Evolutionary conservation across 2,113 vertebrate species (phyloP), one percentile per base, ranked within the genome.

Genomic region (Hippocampus zosterae): DNA sequence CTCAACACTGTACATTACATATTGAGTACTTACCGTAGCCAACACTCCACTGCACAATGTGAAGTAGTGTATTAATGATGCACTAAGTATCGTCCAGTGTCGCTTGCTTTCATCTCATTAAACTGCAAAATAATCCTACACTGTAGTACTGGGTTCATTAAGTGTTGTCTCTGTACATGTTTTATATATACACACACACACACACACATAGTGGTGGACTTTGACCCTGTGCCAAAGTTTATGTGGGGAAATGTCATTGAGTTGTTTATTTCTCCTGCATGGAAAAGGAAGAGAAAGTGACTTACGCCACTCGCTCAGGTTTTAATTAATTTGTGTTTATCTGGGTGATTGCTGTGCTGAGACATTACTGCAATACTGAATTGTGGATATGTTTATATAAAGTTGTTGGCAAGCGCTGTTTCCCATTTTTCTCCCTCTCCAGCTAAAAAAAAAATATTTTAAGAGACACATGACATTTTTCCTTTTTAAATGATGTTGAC

Each of bases 401-500:
- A 25, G 67, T 78, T 75, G 52, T 74, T 79, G 80, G 67, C 65
- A 71, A 68, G 44, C 55, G 56, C 52, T 69, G 56, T 77, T 85
- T 85, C 77, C 67, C 71, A 64, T 56, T 71, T 23, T 18, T 57
- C 41, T 5, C 33, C 33, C 33, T 1, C 4, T 72, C 59, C 75
- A 75, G 65, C 72, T 79, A 53, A 16, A 33, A 53, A 16, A 23
- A 41, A 67, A 68, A 72, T 73, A 37, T 69, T 75, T 74, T 81
- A 74, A 84, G 87, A 89, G 89, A 83, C 87, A 87, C 76, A 55
- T 77, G 74, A 72, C 88, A 91, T 81, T 84, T 90, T 86, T 48
- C 64, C 70, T 79, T 76, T 76, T 52, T 42, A 25, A 74, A 73
- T 68, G 73, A 41, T 59, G 71, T 78, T 63, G 70, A 76, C 67